Base-by-base conservation (phyloP, 2,797 vertebrate genomes). In the Gallinago nigripennis region DNA sequence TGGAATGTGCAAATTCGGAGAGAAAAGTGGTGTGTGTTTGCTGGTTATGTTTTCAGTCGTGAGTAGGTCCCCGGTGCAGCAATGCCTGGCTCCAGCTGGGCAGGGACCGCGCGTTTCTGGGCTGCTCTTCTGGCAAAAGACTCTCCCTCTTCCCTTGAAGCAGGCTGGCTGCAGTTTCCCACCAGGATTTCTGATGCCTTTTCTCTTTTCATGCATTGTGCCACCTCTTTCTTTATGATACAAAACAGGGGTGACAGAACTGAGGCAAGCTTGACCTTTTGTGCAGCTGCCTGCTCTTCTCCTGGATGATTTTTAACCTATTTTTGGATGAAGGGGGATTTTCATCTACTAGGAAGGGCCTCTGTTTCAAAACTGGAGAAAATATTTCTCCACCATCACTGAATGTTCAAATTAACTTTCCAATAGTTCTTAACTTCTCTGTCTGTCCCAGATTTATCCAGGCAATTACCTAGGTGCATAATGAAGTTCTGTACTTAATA, bases 301-400 rank as follows among this genome's bases (percentile, higher is more conserved):
- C 61, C 82, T 72, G 77, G 23, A 65, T 80, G 58, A 48, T 84
- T 90, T 95, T 86, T 73, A 90, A 79, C 83, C 51, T 92, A 63
- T 92, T 95, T 95, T 92, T 80, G 80, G 76, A 75, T 65, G 17
- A 90, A 90, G 82, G 68, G 33, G 11, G 46, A 31, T 43, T 88
- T 95, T 94, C 5, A 1, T 54, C 77, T 61, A 2, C 19, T 51
- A 56, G 73, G 58, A 69, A 89, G 57, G 33, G 56, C 30, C 17
- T 77, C 53, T 41, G 9, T 37, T 94, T 89, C 75, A 64, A 84
- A 87, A 65, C 46, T n/a, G 37, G 43, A 65, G 64, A 73, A 91
- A 86, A 45, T 61, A 41, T 69, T 83, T 89, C 83, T 79, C 39
- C 92, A 35, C 61, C 20, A 13, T 20, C 8, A n/a, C 41, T 41